Evolutionary conservation across 2,888 invertebrate species (phyloP).

Genomic region (Zootermopsis nevadensis): DNA sequence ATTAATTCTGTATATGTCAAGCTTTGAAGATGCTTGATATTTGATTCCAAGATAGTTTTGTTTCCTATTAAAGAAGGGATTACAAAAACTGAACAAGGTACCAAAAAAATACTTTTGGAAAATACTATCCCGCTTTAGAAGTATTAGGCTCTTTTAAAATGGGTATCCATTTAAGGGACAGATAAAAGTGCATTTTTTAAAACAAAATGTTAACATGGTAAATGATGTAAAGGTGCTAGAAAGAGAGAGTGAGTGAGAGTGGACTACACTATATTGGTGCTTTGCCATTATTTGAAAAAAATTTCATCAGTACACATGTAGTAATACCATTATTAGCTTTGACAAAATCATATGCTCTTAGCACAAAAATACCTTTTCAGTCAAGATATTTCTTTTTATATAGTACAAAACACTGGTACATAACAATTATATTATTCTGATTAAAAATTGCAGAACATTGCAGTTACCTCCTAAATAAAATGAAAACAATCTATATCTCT

Average conservation of each 20-base stretch:
- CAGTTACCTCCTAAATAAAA: constrained; percentile 37
- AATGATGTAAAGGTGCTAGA: constrained; percentile 31
- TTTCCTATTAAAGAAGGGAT: background rate
- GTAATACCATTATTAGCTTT: constrained; percentile 44
- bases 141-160: constrained; percentile 15
- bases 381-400: constrained; percentile 46
- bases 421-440: constrained; percentile 45
- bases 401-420: constrained; percentile 49
- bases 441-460: constrained; percentile 46
- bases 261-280: constrained; percentile 36
- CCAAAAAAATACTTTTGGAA: background rate
- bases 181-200: constrained; percentile 27
- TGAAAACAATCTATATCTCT: constrained; percentile 38
- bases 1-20: background rate
- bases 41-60: background rate
- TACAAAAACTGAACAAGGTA: background rate
- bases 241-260: background rate
- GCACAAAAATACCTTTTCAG: constrained; percentile 48
- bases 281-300: constrained; percentile 34
- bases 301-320: constrained; percentile 39
- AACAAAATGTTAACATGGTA: constrained; percentile 21
- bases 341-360: constrained; percentile 46
- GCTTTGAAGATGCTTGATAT: background rate
- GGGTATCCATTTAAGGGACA: constrained; percentile 30
- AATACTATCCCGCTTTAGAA: background rate